Base-by-base conservation (phyloP, 2,888 invertebrate species). In the Arenicola marina region DNA sequence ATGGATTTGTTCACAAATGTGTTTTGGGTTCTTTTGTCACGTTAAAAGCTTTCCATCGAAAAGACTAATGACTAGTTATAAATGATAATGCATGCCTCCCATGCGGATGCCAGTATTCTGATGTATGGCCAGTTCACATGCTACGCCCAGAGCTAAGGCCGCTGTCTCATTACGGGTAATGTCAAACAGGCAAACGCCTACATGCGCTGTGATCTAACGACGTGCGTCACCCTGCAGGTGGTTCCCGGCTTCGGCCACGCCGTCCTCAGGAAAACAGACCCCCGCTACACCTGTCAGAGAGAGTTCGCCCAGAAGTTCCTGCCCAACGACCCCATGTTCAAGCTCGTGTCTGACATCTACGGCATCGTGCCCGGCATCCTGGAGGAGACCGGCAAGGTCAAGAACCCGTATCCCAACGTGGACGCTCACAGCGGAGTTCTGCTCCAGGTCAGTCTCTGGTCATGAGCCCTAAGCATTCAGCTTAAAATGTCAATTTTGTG, bases 351-450 rank as follows among this genome's bases (percentile, higher is more conserved):
- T 1, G 90, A 91, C 77, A 86, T 95, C 4, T 96, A 93, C 89
- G 93, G 95, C 84, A 89, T 95, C 57, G 94, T 94, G 53, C 96
- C 96, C 0, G 92, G 92, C 72, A 90, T 96, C 78, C 90, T 96
- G 51, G 88, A 91, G 75, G 93, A 94, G 85, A 91, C 92, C 73
- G 96, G 95, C 79, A 96, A 96, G 86, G 95, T 95, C 65, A 93
- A 95, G 88, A 96, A 96, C 88, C 96, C 96, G 67, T 97, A 95
- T 95, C 96, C 96, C 72, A 96, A 97, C 84, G 96, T 97, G 74
- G 96, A 97, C 86, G 95, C 96, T 28, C 95, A 96, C 86, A 95
- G 95, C 70, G 96, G 96, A 72, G 95, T 93, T 55, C 88, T 94
- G 56, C 87, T 94, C 74, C 92, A 92, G 89, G 92, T 92, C 83